phyloP scores from a whole-genome alignment of 2,797 vertebrate genomes.

The Valencia hispanica region DNA sequence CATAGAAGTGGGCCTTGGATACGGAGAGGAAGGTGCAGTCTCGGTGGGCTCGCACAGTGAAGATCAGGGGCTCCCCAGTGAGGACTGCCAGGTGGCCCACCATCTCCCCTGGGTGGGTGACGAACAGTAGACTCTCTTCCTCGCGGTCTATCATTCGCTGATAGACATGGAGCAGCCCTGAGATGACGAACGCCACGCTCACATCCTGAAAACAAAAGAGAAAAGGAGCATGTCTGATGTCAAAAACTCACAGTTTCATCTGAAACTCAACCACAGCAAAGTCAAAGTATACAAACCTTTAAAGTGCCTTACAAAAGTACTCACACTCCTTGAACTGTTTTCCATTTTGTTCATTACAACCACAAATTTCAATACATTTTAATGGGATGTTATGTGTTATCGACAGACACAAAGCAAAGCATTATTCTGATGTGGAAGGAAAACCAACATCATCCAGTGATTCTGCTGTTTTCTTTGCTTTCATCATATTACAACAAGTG shows the following conservation, averaged over 20 bases:
- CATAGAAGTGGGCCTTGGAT: conserved; percentile 94
- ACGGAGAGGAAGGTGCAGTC: conserved; percentile 93
- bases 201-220: conserved; percentile 82
- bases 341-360: too few relatives aligned
- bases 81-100: conserved; percentile 94
- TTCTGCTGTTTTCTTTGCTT: too few relatives aligned
- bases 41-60: conserved; percentile 89
- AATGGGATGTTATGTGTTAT: too few relatives aligned
- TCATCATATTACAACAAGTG: too few relatives aligned
- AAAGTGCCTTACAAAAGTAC: background rate
- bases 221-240: background rate
- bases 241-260: background rate
- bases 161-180: conserved; percentile 90
- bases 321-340: background rate
- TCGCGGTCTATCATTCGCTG: conserved; percentile 92
- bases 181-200: conserved; percentile 91
- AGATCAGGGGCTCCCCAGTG: conserved; percentile 94
- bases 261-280: background rate
- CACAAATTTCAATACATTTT: too few relatives aligned
- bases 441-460: too few relatives aligned
- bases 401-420: too few relatives aligned
- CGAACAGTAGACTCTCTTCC: conserved; percentile 91
- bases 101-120: conserved; percentile 92
- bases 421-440: too few relatives aligned
- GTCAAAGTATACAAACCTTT: background rate